Percentiles rank a stretch among this genome's conserved stretches.
Evolutionary conservation across 1,140 invertebrate species (phyloP).

Genomic region (Caligus rogercresseyi): DNA sequence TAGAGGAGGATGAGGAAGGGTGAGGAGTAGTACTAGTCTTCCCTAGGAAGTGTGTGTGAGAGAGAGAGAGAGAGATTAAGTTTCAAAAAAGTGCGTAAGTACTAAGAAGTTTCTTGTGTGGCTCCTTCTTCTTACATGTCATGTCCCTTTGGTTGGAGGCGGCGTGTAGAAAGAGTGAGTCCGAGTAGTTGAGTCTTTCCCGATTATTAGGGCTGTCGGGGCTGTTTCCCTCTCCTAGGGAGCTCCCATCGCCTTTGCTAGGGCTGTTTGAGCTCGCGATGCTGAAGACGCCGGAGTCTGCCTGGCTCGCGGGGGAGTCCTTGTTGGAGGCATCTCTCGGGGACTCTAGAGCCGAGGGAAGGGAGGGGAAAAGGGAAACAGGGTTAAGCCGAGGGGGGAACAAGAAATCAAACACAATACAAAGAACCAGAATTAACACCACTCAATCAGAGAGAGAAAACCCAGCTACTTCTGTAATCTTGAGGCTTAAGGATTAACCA

Average conservation of each 20-base stretch:
- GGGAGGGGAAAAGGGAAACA: too few species aligned
- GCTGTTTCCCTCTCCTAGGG: background rate
- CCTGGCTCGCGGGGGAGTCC: slow-evolving; percentile 19
- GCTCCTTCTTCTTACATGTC: too few species aligned
- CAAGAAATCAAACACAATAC: slow-evolving; percentile 1
- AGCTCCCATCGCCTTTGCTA: slow-evolving; percentile 14
- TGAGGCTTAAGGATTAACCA: background rate
- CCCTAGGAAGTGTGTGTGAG: too few species aligned
- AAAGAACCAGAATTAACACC: background rate
- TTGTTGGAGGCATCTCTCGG: slow-evolving; percentile 19
- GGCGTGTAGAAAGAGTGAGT: background rate
- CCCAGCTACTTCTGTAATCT: background rate
- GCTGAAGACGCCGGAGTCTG: slow-evolving; percentile 17
- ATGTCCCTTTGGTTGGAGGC: slow-evolving; percentile 1
- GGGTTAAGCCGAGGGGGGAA: background rate
- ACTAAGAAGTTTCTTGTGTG: too few species aligned
- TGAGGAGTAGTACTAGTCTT: too few species aligned
- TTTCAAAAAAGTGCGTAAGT: too few species aligned
- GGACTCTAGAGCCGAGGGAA: slow-evolving; percentile 10
- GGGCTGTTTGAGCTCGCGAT: slow-evolving; percentile 18
- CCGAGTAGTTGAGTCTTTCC: slow-evolving; percentile 7
- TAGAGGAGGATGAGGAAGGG: too few species aligned
- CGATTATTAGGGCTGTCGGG: slow-evolving; percentile 15
- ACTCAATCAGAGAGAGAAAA: background rate
- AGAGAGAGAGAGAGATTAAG: too few species aligned